phyloP scores from a whole-genome alignment of 2,113 vertebrate species.

The Pachyramphus minor region DNA sequence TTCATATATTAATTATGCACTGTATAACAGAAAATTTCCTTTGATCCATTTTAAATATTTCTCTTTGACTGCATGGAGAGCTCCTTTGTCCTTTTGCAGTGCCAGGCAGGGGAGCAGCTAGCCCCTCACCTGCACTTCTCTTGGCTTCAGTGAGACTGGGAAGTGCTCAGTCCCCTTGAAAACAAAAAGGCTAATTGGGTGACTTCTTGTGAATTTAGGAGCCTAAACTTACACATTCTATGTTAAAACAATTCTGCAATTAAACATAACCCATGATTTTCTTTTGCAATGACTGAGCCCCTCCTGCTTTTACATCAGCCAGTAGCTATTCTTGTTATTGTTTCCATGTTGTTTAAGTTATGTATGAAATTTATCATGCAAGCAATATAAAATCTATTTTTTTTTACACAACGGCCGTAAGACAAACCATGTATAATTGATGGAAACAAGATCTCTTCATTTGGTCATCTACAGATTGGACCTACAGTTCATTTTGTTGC shows the following conservation, averaged over 20 bases:
- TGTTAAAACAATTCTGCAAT: neutral
- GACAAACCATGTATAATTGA: neutral
- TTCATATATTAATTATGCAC: constrained; percentile 17
- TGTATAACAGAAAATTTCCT: neutral
- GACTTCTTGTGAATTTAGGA: neutral
- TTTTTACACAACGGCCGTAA: neutral
- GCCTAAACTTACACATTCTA: neutral
- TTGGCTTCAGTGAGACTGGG: neutral
- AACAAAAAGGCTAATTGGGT: neutral
- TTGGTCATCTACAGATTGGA: neutral
- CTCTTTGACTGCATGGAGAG: neutral
- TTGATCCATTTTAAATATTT: constrained; percentile 28
- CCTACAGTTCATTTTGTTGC: neutral
- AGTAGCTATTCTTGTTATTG: neutral
- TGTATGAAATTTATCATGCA: neutral
- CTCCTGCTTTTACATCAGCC: neutral
- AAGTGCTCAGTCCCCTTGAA: neutral
- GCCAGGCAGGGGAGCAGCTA: neutral
- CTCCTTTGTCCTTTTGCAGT: neutral
- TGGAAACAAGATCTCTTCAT: neutral
- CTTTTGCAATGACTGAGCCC: neutral
- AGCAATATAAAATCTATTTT: neutral
- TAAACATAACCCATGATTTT: neutral
- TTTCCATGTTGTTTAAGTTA: neutral
- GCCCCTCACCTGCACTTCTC: neutral